Evolutionary conservation across 92 coral and sea anemone species (phyloP), one percentile per base, ranked within the genome.

Genomic region (Palythoa grandiflora): DNA sequence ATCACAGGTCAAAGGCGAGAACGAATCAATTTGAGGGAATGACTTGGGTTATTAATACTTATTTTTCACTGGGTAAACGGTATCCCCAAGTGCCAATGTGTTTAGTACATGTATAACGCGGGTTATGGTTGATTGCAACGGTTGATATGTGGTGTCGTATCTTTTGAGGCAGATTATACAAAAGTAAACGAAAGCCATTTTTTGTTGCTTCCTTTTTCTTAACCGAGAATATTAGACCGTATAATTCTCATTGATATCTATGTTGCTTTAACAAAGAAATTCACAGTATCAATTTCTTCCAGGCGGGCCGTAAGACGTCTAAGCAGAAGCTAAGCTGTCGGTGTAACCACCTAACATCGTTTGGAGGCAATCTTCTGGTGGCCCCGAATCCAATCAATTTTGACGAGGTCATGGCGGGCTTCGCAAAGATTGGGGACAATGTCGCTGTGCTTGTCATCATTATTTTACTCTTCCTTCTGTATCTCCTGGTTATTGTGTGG

Each of bases 341-440:
- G 60, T 96, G 98, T 63, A 94, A 91, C 53, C 98, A 96, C 73
- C 76, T 96, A 78, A 96, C 97, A 5, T 89, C 98, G 35, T 96
- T 96, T 89, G 98, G 98, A 17, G 96, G 98, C 1, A 91, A 95
- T 44, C 59, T 96, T 28, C 68, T 96, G 12, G 97, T 96, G 10
- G 94, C 94, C 9, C 97, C 98, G 54, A 96, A 96, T 71, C 98
- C 98, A 13, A 96, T 96, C 17, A 96, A 96, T 80, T 85, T 96
- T 48, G 90, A 88, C 79, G 88, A 91, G 59, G 97, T 96, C 5
- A 94, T 91, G 92, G 87, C 78, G 20, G 94, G 92, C 17, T 96
- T 96, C 57, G 91, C 88, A 1, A 93, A 91, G 59, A 91, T 95
- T 2, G 85, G 88, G 20, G 92, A 94, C 87, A 96, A 96, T 84